These are phyloP conservation scores for Spinus olivaceus DNA, from an alignment of 2,797 vertebrate genomes.

Conservation along the genomic window DNA sequence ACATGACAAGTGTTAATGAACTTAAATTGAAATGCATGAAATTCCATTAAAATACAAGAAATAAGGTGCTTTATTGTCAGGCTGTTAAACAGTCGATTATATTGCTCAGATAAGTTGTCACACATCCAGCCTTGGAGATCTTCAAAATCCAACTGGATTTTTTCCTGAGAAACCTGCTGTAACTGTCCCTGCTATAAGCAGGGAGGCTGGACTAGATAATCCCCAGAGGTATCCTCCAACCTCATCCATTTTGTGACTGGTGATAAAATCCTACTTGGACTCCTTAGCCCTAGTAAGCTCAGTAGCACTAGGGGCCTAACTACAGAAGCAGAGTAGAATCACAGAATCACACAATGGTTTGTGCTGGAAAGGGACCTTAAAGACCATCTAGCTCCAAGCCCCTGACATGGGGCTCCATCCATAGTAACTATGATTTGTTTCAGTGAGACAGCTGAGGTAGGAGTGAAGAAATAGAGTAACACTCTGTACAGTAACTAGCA, in stretches of 20 bases:
- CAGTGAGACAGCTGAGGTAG: neutral
- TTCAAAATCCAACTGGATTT: neutral
- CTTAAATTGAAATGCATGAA: neutral
- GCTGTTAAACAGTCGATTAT: neutral
- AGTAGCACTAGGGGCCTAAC: neutral
- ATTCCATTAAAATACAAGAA: neutral
- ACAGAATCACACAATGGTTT: neutral
- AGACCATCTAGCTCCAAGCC: neutral
- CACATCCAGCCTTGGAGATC: neutral
- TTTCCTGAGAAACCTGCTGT: neutral
- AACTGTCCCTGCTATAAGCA: neutral
- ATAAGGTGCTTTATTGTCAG: neutral
- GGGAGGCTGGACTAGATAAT: neutral
- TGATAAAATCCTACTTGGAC: neutral
- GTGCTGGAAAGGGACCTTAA: neutral
- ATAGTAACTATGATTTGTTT: neutral
- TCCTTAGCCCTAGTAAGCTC: neutral
- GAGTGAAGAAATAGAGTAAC: neutral
- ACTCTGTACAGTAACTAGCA: neutral
- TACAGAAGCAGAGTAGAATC: neutral
- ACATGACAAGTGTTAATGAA: neutral
- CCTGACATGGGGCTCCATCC: neutral
- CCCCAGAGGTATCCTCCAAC: neutral
- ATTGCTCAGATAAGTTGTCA: neutral
- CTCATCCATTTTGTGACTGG: neutral